Evolutionary conservation across 2,888 invertebrate species (phyloP).

Genomic region (Allygus modestus): DNA sequence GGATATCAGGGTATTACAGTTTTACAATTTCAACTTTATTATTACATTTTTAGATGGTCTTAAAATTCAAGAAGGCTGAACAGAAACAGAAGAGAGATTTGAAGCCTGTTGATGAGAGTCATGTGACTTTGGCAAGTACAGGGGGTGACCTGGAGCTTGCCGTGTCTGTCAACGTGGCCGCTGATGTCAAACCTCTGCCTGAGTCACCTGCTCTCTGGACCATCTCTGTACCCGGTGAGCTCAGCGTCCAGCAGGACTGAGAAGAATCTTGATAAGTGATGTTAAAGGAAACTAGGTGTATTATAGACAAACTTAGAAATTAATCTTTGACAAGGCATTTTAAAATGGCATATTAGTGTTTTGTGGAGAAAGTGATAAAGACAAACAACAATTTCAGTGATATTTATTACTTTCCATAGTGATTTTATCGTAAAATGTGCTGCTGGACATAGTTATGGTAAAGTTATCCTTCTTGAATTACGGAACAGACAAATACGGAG

Average conservation of each 20-base stretch:
- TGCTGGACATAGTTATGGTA: no score
- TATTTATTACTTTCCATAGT: no score
- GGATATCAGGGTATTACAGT: no score
- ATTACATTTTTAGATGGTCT: background rate
- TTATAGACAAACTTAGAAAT: background rate
- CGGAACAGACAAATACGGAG: no score
- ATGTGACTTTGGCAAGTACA: background rate
- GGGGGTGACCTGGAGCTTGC: constrained; percentile 9
- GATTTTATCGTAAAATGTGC: no score
- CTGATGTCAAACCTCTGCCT: background rate
- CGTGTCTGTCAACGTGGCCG: background rate
- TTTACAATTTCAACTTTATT: no score
- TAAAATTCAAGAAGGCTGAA: background rate
- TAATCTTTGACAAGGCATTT: background rate
- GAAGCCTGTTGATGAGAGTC: background rate
- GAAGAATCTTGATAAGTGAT: background rate
- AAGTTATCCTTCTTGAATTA: no score
- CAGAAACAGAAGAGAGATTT: background rate
- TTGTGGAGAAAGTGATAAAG: no score
- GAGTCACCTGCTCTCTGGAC: constrained; percentile 33
- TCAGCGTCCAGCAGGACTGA: background rate
- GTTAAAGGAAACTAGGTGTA: background rate
- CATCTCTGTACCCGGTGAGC: constrained; percentile 6
- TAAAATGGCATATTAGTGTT: background rate
- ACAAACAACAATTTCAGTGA: no score